Percentiles rank a stretch among this genome's conserved stretches.
phyloP scores from a whole-genome alignment of 2,113 vertebrate genomes.

The Alosa alosa region DNA sequence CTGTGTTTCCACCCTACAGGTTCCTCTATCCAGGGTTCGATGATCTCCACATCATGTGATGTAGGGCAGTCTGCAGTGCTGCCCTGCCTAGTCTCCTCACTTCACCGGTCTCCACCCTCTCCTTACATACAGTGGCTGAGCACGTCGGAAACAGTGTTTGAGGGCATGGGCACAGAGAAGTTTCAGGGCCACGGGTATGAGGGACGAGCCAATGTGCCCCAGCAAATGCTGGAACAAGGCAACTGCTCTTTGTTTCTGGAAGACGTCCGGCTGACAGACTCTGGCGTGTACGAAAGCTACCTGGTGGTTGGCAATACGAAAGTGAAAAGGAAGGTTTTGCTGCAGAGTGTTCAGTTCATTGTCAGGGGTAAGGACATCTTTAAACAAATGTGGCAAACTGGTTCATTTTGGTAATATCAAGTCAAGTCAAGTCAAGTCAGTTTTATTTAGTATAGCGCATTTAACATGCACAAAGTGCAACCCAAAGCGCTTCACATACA shows the following conservation, averaged over 20 bases:
- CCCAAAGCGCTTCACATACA: too few species aligned
- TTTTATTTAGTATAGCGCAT: too few species aligned
- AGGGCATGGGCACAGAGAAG: slow-evolving; percentile 39
- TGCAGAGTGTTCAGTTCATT: slow-evolving; percentile 58
- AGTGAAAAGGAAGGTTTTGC: slow-evolving; percentile 47
- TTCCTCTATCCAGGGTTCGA: neutral
- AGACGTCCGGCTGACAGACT: slow-evolving; percentile 60
- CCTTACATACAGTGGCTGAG: slow-evolving; percentile 63
- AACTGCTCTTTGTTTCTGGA: slow-evolving; percentile 66
- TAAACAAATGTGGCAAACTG: neutral
- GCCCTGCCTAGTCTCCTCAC: slow-evolving; percentile 60
- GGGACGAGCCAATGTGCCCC: slow-evolving; percentile 48
- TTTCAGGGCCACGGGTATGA: slow-evolving; percentile 46
- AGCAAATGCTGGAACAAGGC: slow-evolving; percentile 48
- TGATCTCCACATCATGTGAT: neutral
- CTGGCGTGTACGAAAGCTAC: slow-evolving; percentile 65
- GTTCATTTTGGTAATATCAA: too few species aligned
- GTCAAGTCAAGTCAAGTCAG: too few species aligned
- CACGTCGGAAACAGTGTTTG: slow-evolving; percentile 37
- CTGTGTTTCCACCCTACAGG: neutral
- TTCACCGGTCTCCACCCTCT: fast-evolving
- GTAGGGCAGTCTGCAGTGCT: slow-evolving; percentile 59
- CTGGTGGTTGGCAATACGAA: slow-evolving; percentile 45
- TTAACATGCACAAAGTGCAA: too few species aligned
- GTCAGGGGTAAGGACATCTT: slow-evolving; percentile 58